These are phyloP conservation scores for Drosophila teissieri DNA, from an alignment of 1,140 invertebrate species.

Conservation along the genomic window DNA sequence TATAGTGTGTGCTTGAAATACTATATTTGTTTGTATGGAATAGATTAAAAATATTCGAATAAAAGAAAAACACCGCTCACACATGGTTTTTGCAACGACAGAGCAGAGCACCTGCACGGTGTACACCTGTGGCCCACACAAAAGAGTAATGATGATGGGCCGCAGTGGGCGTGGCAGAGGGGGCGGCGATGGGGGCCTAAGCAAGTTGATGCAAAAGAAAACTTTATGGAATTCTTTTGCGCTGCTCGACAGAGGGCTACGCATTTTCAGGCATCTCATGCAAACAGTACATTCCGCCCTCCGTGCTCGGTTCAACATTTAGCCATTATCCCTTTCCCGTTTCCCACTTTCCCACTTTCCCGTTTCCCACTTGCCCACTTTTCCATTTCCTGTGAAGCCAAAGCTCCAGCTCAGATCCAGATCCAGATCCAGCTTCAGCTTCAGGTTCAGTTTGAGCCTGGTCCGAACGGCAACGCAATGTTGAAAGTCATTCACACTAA, in stretches of 20 bases:
- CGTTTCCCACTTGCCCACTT: conserved; percentile 2
- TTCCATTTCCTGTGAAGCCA: conserved; percentile 8
- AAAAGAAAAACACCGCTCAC: background rate
- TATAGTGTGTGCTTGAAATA: no score
- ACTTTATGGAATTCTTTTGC: conserved; percentile 52
- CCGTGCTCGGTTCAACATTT: background rate
- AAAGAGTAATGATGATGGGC: conserved; percentile 29
- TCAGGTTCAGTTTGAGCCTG: conserved; percentile 22
- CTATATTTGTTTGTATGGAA: no score
- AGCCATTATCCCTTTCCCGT: conserved; percentile 11
- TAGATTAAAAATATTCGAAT: background rate
- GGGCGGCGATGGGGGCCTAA: background rate
- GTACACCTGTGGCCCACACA: conserved; percentile 15
- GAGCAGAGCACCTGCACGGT: background rate
- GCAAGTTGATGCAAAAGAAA: conserved; percentile 55
- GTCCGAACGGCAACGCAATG: conserved; percentile 61
- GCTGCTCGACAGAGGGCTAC: conserved; percentile 11
- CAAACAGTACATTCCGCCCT: conserved; percentile 46
- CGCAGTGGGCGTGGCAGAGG: background rate
- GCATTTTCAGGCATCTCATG: conserved; percentile 73
- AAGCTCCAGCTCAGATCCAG: conserved; percentile 17
- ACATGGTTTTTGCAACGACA: background rate
- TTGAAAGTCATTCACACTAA: conserved; percentile 84
- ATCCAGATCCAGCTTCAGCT: background rate
- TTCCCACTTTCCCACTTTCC: background rate